Percentiles rank a stretch among this genome's conserved stretches.
Conservation (phyloP, 1,140 invertebrate genomes). For the Phocides pigmalion region DNA sequence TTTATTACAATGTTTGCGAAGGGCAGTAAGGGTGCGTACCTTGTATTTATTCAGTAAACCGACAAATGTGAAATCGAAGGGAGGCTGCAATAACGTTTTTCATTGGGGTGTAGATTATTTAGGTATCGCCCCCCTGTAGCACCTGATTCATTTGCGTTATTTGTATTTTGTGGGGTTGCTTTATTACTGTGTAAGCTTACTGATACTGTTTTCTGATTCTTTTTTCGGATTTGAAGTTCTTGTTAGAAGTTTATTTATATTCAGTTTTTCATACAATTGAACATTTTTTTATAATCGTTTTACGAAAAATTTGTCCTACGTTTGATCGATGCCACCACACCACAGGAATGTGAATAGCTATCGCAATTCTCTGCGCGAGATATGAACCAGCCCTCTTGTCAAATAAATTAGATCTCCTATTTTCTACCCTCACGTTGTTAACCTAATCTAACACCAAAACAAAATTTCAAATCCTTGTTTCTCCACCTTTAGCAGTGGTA, state of each 20-base stretch:
- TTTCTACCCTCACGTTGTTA: no score
- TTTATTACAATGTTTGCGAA: slow-evolving; percentile 45
- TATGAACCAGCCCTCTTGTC: no score
- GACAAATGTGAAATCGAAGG: slow-evolving; percentile 43
- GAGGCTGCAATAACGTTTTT: slow-evolving; percentile 55
- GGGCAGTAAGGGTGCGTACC: slow-evolving; percentile 22
- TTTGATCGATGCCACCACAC: no score
- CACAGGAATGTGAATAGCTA: no score
- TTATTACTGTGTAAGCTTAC: slow-evolving; percentile 5
- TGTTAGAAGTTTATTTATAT: not conserved
- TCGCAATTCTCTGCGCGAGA: no score
- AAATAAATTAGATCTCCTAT: no score
- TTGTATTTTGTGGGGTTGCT: slow-evolving; percentile 28
- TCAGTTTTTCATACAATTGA: no score
- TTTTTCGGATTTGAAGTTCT: not conserved
- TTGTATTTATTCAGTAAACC: slow-evolving; percentile 36
- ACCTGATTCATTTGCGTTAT: slow-evolving; percentile 33
- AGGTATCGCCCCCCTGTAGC: slow-evolving; percentile 42
- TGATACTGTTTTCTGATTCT: slow-evolving; percentile 7
- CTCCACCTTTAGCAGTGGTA: no score
- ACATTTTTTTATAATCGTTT: no score
- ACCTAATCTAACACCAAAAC: no score
- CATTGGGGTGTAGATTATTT: slow-evolving; percentile 46
- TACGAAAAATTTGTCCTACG: no score
- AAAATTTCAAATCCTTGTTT: no score